Evolutionary conservation across 1,140 invertebrate genomes (phyloP), one percentile per base, ranked within the genome.

Genomic region (Anoplophora glabripennis): DNA sequence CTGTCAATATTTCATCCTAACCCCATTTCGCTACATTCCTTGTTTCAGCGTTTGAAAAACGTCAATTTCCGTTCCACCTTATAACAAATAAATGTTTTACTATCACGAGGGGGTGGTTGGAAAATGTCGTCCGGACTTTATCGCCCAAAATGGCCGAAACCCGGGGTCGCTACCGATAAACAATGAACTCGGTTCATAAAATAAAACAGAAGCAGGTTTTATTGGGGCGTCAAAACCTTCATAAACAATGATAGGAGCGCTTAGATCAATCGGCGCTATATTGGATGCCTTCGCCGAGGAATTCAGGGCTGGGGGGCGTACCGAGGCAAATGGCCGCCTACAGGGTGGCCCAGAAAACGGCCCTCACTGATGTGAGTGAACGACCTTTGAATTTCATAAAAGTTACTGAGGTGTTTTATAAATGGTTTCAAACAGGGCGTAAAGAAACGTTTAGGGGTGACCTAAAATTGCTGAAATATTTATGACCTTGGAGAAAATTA

Each of bases 231-330:
- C 58, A 64, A 64, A 64, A 57, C 53, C 47, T 53, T 64, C 62
- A 64, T 64, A 64, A 64, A 64, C 62, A 64, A 64, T 64, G 62
- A 64, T 64, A 61, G 62, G 53, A 61, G 58, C 53, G 62, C 57
- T 61, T 54, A 53, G 58, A 61, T 64, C 62, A 64, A 64, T 64
- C 62, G 58, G 41, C 53, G 58, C 58, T 58, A 64, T 64, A 64
- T 61, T 64, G 58, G 55, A 61, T 57, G 54, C 53, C 47, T 64
- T 64, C 53, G 47, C 49, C 41, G 35, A 21, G 62, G 49, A 61
- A 64, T 64, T 57, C 57, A 42, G 18, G 49, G 54, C 46, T 36
- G 37, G 7, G 21, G 44, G 14, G 21, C 21, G 21, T 5, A 28
- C 21, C 21, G 33, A 37, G 14, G 11, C 21, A 28, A 28, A 28